Evolutionary conservation across 2,113 vertebrate species (phyloP), one percentile per base, ranked within the genome.

Genomic region (Benitochromis conjunctus): DNA sequence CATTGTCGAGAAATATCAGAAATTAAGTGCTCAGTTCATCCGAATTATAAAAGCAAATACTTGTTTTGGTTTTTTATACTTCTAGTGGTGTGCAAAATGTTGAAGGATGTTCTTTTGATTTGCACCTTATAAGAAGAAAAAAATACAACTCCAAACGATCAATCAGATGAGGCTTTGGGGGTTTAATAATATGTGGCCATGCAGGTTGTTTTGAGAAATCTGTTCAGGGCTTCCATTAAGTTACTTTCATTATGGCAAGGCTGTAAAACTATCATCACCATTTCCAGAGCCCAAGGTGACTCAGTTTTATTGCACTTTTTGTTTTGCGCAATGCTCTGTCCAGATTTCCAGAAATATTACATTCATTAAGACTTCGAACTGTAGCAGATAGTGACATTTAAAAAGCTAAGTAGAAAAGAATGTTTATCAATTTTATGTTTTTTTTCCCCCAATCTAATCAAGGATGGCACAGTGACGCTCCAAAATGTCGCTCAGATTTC

Each of bases 21-120:
- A 81, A 78, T 62, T 1, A 83, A 90, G 55, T 55, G 62, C 36
- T 11, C 53, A 58, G 69, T 91, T 91, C 66, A 88, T 56, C 21
- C 41, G 34, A 53, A 82, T 82, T 51, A 64, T 78, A 36, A 85
- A 13, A 41, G 53, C 34, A 43, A 51, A 36, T 19, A 5, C 16
- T 34, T 9, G 31, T 14, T 13, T 16, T 21, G 5, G 2, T 41
- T 36, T 66, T 64, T 38, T 64, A 64, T 56, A 36, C 76, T 21
- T 26, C 11, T 0, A 56, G 76, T 18, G 14, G 21, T 55, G 16
- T 66, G 14, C 2, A 64, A 69, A 64, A 0, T 11, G 9, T 64
- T 13, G 31, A 55, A 24, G 3, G 5, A 21, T 18, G 14, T 80
- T 34, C 19, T 31, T 31, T 29, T 51, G 4, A 48, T 51, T 36